These are phyloP conservation scores for Neogobius melanostomus DNA, from an alignment of 2,113 vertebrate genomes.

Conservation along the genomic window DNA sequence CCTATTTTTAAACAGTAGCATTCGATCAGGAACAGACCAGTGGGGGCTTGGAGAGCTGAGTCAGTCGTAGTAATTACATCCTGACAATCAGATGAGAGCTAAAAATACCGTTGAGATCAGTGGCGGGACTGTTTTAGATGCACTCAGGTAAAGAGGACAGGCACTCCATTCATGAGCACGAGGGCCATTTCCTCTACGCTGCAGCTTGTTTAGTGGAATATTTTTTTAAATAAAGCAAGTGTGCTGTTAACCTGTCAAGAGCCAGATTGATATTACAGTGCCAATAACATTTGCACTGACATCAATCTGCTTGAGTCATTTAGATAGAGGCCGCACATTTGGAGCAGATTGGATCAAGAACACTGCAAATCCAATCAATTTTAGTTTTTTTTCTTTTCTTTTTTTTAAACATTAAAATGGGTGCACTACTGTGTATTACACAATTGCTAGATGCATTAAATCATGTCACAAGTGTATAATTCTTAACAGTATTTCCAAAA, in stretches of 20 bases:
- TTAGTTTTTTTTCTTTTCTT: too few species aligned
- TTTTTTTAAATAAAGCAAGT: not conserved
- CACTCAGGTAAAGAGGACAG: not conserved
- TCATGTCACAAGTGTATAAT: too few species aligned
- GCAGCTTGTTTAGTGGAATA: not conserved
- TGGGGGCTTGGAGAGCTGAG: conserved; percentile 28
- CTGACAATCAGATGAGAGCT: conserved; percentile 4
- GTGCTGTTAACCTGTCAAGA: too few species aligned
- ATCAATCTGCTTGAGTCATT: too few species aligned
- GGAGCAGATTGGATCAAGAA: too few species aligned
- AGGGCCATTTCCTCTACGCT: not conserved
- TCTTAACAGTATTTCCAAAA: conserved; percentile 1
- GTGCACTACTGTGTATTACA: too few species aligned
- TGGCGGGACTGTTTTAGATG: conserved; percentile 2
- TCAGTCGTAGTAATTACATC: conserved; percentile 29
- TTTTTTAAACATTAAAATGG: too few species aligned
- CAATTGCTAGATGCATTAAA: too few species aligned
- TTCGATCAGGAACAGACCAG: conserved; percentile 37
- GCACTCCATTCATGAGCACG: not conserved
- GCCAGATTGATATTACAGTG: too few species aligned
- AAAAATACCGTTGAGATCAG: conserved; percentile 11
- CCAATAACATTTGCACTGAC: too few species aligned
- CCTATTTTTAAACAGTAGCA: conserved; percentile 47
- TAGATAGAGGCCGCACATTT: too few species aligned
- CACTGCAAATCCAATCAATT: too few species aligned